A percentile compares a stretch with the other conserved stretches of the same genome.
Evolutionary conservation across 2,888 invertebrate species (phyloP).

Genomic region (Dryomyza anilis): DNA sequence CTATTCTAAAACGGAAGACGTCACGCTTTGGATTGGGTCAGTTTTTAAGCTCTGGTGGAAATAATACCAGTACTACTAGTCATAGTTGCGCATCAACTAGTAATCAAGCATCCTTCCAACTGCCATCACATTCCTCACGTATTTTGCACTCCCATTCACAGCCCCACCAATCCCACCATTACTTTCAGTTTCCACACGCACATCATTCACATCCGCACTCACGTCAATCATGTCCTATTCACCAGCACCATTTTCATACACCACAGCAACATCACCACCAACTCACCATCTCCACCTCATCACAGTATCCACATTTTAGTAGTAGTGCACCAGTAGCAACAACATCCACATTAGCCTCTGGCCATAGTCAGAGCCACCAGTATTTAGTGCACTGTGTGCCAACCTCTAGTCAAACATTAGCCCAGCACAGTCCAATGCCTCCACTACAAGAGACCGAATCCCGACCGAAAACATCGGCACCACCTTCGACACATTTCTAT

Average conservation of each 20-base stretch:
- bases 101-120: neutral
- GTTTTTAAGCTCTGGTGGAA: slow-evolving; percentile 67
- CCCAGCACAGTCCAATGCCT: slow-evolving; percentile 52
- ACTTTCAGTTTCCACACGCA: slow-evolving; percentile 29
- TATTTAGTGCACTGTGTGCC: slow-evolving; percentile 57
- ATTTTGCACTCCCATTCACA: slow-evolving; percentile 34
- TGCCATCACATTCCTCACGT: slow-evolving; percentile 26
- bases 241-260: no score
- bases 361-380: slow-evolving; percentile 57
- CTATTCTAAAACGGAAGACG: slow-evolving; percentile 90
- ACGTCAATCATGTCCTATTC: slow-evolving; percentile 35
- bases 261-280: slow-evolving; percentile 34
- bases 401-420: slow-evolving; percentile 48
- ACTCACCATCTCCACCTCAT: slow-evolving; percentile 2
- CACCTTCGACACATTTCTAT: slow-evolving; percentile 38
- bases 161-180: slow-evolving; percentile 34
- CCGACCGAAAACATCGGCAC: neutral
- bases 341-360: slow-evolving; percentile 48
- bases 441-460: slow-evolving; percentile 52
- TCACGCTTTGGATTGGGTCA: slow-evolving; percentile 90
- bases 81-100: slow-evolving; percentile 49
- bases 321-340: slow-evolving; percentile 54
- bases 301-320: slow-evolving; percentile 36
- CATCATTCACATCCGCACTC: slow-evolving; percentile 31
- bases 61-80: slow-evolving; percentile 52